Conservation (phyloP, 2,888 invertebrate species). For the Drosophila sordidula region DNA sequence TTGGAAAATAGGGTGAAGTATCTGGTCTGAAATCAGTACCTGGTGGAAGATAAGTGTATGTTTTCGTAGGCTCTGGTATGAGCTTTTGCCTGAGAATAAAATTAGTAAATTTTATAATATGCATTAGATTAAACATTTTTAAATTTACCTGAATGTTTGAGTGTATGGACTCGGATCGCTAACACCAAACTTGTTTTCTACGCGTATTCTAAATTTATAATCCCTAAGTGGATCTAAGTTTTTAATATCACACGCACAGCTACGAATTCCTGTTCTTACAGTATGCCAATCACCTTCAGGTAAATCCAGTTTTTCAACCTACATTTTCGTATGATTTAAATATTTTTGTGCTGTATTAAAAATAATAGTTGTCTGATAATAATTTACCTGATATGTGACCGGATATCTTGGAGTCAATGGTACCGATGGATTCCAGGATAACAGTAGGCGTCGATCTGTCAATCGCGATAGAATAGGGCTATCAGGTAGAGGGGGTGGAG, state of each 20-base stretch:
- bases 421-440: slow-evolving; percentile 97
- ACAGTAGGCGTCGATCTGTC: slow-evolving; percentile 94
- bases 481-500: slow-evolving; percentile 95
- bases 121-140: background rate
- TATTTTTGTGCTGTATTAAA: background rate
- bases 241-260: slow-evolving; percentile 94
- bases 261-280: slow-evolving; percentile 92
- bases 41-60: slow-evolving; percentile 91
- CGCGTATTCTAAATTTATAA: slow-evolving; percentile 97
- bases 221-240: slow-evolving; percentile 96
- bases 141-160: slow-evolving; percentile 87
- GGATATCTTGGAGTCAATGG: slow-evolving; percentile 94
- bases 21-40: slow-evolving; percentile 94
- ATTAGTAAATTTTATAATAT: no score
- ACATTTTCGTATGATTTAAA: background rate
- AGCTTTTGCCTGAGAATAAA: slow-evolving; percentile 87
- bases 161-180: slow-evolving; percentile 98
- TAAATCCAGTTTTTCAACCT: slow-evolving; percentile 95
- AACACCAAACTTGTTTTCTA: slow-evolving; percentile 98
- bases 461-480: slow-evolving; percentile 96
- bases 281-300: slow-evolving; percentile 98
- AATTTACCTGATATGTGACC: slow-evolving; percentile 94
- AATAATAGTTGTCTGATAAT: background rate
- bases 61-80: slow-evolving; percentile 92
- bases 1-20: slow-evolving; percentile 94